Conservation (phyloP, 2,113 vertebrate species). For the Athene noctua region DNA sequence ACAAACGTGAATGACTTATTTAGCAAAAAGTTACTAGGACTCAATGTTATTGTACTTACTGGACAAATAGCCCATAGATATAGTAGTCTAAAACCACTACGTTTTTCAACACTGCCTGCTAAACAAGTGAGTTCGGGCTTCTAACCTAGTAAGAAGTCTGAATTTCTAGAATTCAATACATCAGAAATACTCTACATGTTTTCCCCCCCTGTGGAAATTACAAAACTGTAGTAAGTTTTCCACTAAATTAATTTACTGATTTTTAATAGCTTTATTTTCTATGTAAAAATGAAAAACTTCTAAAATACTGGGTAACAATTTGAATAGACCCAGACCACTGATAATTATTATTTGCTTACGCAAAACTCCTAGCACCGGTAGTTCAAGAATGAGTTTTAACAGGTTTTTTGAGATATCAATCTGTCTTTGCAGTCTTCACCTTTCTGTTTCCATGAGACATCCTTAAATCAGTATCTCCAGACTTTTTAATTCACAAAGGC, state of each 20-base stretch:
- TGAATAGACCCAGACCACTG: neutral
- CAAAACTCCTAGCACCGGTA: neutral
- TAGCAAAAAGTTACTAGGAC: neutral
- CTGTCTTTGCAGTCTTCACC: neutral
- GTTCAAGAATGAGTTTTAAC: neutral
- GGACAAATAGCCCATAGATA: neutral
- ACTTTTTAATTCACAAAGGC: neutral
- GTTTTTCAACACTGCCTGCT: neutral
- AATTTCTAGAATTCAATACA: neutral
- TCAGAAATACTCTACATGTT: neutral
- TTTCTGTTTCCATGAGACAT: neutral
- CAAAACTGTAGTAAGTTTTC: neutral
- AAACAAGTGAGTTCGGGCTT: neutral
- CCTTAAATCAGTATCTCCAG: neutral
- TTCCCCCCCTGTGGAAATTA: neutral
- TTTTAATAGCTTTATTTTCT: neutral
- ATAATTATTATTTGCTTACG: neutral
- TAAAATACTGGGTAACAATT: neutral
- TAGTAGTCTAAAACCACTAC: accelerated
- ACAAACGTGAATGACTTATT: accelerated
- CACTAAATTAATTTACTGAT: neutral
- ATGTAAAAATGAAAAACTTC: neutral
- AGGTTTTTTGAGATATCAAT: neutral
- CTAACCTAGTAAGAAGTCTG: neutral
- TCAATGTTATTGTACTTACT: neutral